phyloP scores from a whole-genome alignment of 2,113 vertebrate genomes.

The Ibidorhyncha struthersii region DNA sequence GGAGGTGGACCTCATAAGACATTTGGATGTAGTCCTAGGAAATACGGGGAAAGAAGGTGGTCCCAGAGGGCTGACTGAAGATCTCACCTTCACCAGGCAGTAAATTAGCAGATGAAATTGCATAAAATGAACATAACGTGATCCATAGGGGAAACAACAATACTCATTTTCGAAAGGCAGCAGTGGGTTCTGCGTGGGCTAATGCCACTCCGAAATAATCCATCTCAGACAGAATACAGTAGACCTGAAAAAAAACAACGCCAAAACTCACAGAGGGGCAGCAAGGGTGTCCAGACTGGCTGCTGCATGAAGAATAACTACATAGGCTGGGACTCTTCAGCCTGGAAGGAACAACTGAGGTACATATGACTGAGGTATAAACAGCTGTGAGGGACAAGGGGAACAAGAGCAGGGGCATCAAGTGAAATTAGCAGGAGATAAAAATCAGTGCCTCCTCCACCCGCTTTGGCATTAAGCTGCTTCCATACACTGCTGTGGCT shows the following conservation, averaged over 20 bases:
- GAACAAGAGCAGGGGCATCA: neutral
- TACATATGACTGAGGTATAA: neutral
- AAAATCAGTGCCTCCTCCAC: neutral
- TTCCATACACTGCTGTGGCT: neutral
- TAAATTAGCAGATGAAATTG: neutral
- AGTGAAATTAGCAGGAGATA: neutral
- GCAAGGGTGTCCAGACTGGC: neutral
- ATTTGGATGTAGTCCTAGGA: neutral
- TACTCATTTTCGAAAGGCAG: neutral
- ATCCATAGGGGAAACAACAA: neutral
- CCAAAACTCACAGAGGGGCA: neutral
- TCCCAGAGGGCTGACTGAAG: neutral
- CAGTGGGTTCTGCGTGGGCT: neutral
- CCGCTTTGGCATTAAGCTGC: neutral
- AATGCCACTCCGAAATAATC: neutral
- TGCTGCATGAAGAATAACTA: neutral
- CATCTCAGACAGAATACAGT: neutral
- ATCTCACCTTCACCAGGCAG: neutral
- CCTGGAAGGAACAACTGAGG: neutral
- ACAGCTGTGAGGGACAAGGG: neutral
- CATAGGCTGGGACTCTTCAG: neutral
- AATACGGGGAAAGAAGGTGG: neutral
- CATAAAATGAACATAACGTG: neutral
- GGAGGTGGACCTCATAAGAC: neutral
- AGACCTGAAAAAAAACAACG: neutral